Percentiles rank a stretch among this genome's conserved stretches.
phyloP scores from a whole-genome alignment of 2,797 vertebrate genomes.

The Sebastes oblongus region DNA sequence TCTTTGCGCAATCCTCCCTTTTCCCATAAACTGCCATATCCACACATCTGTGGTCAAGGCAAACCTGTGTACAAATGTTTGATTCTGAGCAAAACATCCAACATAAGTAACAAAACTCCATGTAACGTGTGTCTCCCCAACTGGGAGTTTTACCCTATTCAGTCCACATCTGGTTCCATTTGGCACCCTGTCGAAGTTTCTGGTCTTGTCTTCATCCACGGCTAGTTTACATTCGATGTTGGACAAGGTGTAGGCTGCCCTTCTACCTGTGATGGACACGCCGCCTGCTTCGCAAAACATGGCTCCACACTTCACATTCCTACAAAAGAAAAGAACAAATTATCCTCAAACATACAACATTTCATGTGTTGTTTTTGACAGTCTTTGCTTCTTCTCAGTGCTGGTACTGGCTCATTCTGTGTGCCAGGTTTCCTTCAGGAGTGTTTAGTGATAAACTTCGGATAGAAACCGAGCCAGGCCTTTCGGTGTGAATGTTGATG shows the following conservation, averaged over 20 bases:
- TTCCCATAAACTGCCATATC: conserved; percentile 81
- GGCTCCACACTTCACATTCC: conserved; percentile 82
- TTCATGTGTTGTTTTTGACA: background rate
- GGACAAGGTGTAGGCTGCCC: conserved; percentile 43
- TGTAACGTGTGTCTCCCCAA: accelerated
- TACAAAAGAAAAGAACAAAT: conserved; percentile 20
- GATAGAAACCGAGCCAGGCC: background rate
- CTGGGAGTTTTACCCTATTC: conserved; percentile 79
- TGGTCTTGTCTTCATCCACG: conserved; percentile 63
- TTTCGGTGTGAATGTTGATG: background rate
- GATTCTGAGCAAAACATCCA: background rate
- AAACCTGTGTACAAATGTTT: conserved; percentile 80
- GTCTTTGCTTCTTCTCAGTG: background rate
- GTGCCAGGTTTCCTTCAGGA: background rate
- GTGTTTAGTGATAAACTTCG: background rate
- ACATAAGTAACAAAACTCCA: background rate
- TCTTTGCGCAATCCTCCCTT: conserved; percentile 83
- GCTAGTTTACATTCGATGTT: conserved; percentile 59
- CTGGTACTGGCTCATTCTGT: background rate
- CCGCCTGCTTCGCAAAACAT: conserved; percentile 86
- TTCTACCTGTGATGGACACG: conserved; percentile 71
- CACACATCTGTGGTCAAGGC: conserved; percentile 84
- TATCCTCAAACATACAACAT: too few species aligned
- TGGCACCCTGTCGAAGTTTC: conserved; percentile 80
- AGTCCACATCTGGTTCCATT: conserved; percentile 84